Conservation (phyloP, 1,140 invertebrate genomes). For the Patella vulgata region DNA sequence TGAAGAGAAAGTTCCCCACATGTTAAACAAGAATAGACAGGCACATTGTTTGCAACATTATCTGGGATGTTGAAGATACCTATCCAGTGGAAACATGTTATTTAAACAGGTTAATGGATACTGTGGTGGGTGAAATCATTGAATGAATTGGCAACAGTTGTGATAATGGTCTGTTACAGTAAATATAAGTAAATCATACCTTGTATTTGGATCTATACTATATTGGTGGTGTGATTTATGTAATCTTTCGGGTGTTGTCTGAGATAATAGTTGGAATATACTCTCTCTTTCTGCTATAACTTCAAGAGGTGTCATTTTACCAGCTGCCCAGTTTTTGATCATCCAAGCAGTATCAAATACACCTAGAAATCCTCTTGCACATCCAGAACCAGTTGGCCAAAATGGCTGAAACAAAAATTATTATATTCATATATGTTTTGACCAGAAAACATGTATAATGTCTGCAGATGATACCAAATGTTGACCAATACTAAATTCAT, state of each 20-base stretch:
- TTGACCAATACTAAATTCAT: background rate
- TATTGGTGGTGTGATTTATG: slow-evolving; percentile 88
- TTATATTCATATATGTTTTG: too few species aligned
- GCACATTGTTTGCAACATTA: too few species aligned
- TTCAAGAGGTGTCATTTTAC: slow-evolving; percentile 65
- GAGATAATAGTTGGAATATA: slow-evolving; percentile 88
- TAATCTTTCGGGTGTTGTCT: slow-evolving; percentile 96
- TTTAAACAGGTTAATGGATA: too few species aligned
- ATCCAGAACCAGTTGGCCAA: slow-evolving; percentile 98
- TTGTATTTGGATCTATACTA: slow-evolving; percentile 87
- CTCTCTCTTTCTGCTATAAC: slow-evolving; percentile 93
- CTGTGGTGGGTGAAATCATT: too few species aligned
- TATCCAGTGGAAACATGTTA: too few species aligned
- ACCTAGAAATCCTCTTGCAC: slow-evolving; percentile 95
- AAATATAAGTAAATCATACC: too few species aligned
- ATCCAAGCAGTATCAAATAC: slow-evolving; percentile 97
- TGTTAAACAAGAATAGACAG: too few species aligned
- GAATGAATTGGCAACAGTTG: too few species aligned
- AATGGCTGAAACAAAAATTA: slow-evolving; percentile 78
- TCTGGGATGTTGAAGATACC: too few species aligned
- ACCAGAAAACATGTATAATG: background rate
- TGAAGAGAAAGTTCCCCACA: too few species aligned
- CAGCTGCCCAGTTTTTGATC: slow-evolving; percentile 84
- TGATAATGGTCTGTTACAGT: too few species aligned
- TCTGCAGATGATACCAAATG: background rate